Evolutionary conservation across 2,888 invertebrate genomes (phyloP).

Genomic region (Nymphalis polychloros): DNA sequence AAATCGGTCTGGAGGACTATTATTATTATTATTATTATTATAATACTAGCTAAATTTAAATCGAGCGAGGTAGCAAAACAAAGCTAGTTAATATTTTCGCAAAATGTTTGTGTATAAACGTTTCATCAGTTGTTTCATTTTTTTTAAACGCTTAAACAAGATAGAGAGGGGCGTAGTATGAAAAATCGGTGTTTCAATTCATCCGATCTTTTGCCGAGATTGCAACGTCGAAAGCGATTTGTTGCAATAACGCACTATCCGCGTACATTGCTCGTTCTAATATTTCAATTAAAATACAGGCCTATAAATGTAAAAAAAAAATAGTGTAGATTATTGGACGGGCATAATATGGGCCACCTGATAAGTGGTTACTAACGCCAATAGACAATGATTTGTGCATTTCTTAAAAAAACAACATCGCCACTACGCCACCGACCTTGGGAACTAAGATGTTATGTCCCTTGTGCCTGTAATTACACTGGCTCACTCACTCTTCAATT

Average conservation of each 20-base stretch:
- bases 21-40: no score
- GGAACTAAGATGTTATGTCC: no score
- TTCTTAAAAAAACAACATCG: no score
- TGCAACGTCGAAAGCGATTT: constrained; percentile 37
- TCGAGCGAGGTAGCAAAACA: neutral
- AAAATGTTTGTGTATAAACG: constrained; percentile 12
- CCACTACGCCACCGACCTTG: no score
- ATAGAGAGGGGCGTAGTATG: constrained; percentile 52
- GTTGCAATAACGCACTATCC: constrained; percentile 8
- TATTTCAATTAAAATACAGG: neutral
- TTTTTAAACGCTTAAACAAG: constrained; percentile 47
- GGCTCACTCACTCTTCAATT: no score
- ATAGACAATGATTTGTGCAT: no score
- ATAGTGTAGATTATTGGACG: no score
- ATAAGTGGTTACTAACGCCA: no score
- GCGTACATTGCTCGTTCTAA: constrained; percentile 30
- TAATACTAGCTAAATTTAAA: neutral
- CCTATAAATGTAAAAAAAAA: neutral
- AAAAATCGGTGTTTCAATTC: constrained; percentile 53
- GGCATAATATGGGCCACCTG: no score
- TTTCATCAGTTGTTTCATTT: constrained; percentile 22
- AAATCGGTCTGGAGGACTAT: no score
- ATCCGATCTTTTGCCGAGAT: constrained; percentile 48
- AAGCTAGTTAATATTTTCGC: neutral
- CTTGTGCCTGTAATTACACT: no score